A percentile compares a stretch with the other conserved stretches of the same genome.
These are phyloP conservation scores for Tor tambroides DNA, from an alignment of 2,113 vertebrate species.

Conservation along the genomic window DNA sequence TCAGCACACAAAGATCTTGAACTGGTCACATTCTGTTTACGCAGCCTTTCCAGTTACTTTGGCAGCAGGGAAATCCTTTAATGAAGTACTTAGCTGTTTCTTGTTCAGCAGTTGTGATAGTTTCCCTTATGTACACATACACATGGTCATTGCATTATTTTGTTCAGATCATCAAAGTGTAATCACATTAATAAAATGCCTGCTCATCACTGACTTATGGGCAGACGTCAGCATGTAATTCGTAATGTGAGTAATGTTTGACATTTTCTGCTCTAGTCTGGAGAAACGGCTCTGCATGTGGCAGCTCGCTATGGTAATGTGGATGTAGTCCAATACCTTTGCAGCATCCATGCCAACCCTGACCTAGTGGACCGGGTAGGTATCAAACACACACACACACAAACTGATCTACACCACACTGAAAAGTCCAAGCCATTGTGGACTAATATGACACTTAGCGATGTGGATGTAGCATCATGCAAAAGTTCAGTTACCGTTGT, in stretches of 20 bases:
- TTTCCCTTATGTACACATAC: neutral
- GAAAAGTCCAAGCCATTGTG: neutral
- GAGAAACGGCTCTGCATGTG: slow-evolving; percentile 94
- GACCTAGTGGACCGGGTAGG: slow-evolving; percentile 90
- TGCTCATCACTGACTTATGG: slow-evolving; percentile 1
- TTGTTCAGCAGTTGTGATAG: neutral
- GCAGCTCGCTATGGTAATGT: slow-evolving; percentile 94
- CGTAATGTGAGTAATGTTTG: slow-evolving; percentile 15
- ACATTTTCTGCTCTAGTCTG: slow-evolving; percentile 78
- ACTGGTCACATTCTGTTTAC: neutral
- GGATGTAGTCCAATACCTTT: slow-evolving; percentile 93
- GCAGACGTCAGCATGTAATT: neutral
- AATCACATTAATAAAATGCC: neutral
- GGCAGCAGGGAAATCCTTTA: neutral
- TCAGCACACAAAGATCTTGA: neutral
- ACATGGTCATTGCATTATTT: neutral
- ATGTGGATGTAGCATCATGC: neutral
- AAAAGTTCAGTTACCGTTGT: neutral
- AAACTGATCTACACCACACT: neutral
- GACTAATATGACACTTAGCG: neutral
- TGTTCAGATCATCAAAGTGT: neutral
- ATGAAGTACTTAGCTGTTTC: neutral
- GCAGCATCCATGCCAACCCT: slow-evolving; percentile 88
- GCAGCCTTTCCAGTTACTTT: neutral
- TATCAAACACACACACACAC: slow-evolving; percentile 14